Evolutionary conservation across 2,888 invertebrate species (phyloP), one percentile per base, ranked within the genome.

Genomic region (Tenthredo scrophulariae): DNA sequence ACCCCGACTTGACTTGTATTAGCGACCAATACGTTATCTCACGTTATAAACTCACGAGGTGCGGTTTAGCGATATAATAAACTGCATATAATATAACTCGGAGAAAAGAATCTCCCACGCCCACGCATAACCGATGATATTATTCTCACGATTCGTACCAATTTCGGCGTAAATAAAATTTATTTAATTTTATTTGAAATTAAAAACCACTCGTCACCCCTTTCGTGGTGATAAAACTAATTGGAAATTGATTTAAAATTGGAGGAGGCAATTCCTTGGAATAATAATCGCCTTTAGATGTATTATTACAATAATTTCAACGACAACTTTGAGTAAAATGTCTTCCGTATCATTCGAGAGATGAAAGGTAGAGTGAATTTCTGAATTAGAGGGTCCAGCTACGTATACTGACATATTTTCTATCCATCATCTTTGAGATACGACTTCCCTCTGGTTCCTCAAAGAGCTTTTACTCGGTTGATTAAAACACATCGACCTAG

Each of bases 21-120:
- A 37, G 80, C 62, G 80, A 80, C 33, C 80, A 62, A 80, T 80
- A 58, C 80, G 80, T 80, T 80, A 80, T 80, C 80, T 80, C 80
- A 80, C 58, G 77, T 77, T 77, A 54, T 77, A 77, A 77, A 77
- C 77, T 77, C 77, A 33, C 74, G 74, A 74, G 74, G 54, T 54
- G 54, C 77, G 40, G 77, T 33, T 18, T n/a, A 22, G n/a, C 43
- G n/a, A 74, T 74, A 43, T 26, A 74, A 43, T 22, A 43, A 74
- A 74, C 72, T 74, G 15, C 72, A n/a, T 2, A 72, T 40, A 74
- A 40, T 74, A 46, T 15, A 22, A 43, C 74, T 22, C 10, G 2
- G 9, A 13, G 13, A 26, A 62, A 26, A 62, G 13, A 26, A 26
- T 62, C 13, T 62, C 9, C 22, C 10, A 9, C 26, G 22, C 26